Base-by-base conservation (phyloP, 2,888 invertebrate species). In the Caenorhabditis imperialis region DNA sequence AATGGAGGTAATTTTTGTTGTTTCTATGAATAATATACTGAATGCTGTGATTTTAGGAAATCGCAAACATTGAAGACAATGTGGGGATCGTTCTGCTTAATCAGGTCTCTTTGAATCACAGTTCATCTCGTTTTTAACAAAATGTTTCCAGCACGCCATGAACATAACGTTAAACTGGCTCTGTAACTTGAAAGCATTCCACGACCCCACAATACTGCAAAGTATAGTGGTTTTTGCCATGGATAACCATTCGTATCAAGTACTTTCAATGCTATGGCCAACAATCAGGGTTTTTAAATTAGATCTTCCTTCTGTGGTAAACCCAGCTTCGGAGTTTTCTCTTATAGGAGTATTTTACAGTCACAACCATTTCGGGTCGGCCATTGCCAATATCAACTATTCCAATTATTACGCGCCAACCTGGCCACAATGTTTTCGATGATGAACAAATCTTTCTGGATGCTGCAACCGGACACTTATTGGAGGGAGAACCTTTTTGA, bases 151-250 rank as follows among this genome's bases (percentile, higher is more conserved):
- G 86, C 81, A 84, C 60, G 86, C 86, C 33, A 76, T 86, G 37
- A 84, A 85, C 37, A 81, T 86, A 23, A 84, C 86, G 3, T 60
- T 84, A 20, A 86, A 86, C 53, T 86, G 83, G 76, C 51, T 86
- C 20, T 86, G 86, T 67, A 86, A 86, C 47, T 83, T 45, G 50
- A 72, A 54, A 61, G 79, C 51, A 71, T 82, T 61, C 22, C 61
- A 45, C 55, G 75, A 71, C 48, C 74, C 62, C 40, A 44, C 74
- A n/a, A 79, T 77, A 51, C 30, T 60, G 8, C 69, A 76, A 5
- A 73, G 70, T 16, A 71, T 81, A 14, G 44, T 86, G 2, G 73
- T 82, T 4, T 84, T 86, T 44, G 81, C 82, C 7, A 81, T 86
- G 61, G 86, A 86, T 50, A 60, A 71, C 37, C 48, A 73, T 35